A percentile compares a stretch with the other conserved stretches of the same genome.
Conservation (phyloP, 53 echinoderm and acorn worm genomes). For the Mesocentrotus franciscanus region DNA sequence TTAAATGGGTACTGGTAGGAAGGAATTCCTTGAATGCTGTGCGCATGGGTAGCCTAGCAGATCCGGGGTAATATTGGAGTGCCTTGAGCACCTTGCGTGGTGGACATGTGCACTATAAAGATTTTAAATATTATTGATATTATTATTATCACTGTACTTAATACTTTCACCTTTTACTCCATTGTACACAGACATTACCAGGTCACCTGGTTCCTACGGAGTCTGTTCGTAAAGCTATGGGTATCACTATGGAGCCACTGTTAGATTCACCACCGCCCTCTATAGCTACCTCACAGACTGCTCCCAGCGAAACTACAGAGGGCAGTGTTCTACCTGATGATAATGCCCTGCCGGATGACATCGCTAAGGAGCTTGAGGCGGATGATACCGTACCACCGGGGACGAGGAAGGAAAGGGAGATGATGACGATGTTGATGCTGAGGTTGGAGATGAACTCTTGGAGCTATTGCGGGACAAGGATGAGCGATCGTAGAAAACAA, state of each 20-base stretch:
- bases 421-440: constrained; percentile 36
- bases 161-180: neutral
- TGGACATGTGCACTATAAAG: no score
- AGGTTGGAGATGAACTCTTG: constrained; percentile 55
- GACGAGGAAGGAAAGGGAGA: constrained; percentile 46
- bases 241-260: constrained; percentile 70
- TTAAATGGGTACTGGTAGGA: no score
- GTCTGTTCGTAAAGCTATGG: constrained; percentile 83
- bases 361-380: constrained; percentile 55
- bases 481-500: neutral
- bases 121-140: no score
- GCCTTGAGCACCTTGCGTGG: no score
- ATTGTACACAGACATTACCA: constrained; percentile 73
- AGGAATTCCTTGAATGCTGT: no score
- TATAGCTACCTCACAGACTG: constrained; percentile 29
- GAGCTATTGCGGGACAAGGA: constrained; percentile 47
- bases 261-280: neutral
- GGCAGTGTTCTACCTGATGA: constrained; percentile 41
- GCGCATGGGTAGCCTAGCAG: no score
- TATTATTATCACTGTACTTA: neutral
- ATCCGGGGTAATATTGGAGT: no score
- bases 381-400: constrained; percentile 30
- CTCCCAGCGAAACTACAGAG: constrained; percentile 58
- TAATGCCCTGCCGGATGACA: constrained; percentile 61
- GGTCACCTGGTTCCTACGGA: constrained; percentile 69